Percentiles rank a stretch among this genome's conserved stretches.
Evolutionary conservation across 2,888 invertebrate species (phyloP).

Genomic region (Carabus problematicus): DNA sequence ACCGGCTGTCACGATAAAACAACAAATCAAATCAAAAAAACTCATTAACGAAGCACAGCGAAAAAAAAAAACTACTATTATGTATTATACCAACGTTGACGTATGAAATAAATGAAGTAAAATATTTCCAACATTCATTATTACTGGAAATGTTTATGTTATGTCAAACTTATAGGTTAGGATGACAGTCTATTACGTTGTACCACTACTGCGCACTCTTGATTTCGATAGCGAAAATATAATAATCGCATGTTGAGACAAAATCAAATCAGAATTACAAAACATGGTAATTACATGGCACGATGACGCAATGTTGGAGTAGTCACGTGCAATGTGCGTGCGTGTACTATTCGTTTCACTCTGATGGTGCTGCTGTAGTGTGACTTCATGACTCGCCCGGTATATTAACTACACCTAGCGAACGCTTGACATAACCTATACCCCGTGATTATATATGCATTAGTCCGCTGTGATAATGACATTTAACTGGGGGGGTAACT

Average conservation of each 20-base stretch:
- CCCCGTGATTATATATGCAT: conserved; percentile 40
- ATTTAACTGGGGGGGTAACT: conserved; percentile 22
- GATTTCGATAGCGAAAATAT: conserved; percentile 28
- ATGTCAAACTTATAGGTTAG: not conserved
- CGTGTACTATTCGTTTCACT: not conserved
- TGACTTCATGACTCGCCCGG: not conserved
- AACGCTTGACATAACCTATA: conserved; percentile 23
- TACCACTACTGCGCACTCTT: not conserved
- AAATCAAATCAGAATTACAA: conserved; percentile 57
- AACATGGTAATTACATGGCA: conserved; percentile 47
- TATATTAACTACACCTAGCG: conserved; percentile 19
- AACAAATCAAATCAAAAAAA: conserved; percentile 36
- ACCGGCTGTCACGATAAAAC: conserved; percentile 21
- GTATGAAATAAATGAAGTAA: conserved; percentile 13
- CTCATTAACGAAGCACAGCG: conserved; percentile 15
- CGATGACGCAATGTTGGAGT: conserved; percentile 46
- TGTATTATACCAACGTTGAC: conserved; percentile 13
- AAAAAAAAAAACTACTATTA: no score
- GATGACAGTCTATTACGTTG: conserved; percentile 5
- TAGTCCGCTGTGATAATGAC: conserved; percentile 36
- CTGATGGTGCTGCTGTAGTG: not conserved
- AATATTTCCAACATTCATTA: not conserved
- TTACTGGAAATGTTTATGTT: not conserved
- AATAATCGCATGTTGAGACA: conserved; percentile 54
- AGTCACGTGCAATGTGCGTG: conserved; percentile 50